Base-by-base conservation (phyloP, 2,797 vertebrate genomes). In the Tamandua tetradactyla region DNA sequence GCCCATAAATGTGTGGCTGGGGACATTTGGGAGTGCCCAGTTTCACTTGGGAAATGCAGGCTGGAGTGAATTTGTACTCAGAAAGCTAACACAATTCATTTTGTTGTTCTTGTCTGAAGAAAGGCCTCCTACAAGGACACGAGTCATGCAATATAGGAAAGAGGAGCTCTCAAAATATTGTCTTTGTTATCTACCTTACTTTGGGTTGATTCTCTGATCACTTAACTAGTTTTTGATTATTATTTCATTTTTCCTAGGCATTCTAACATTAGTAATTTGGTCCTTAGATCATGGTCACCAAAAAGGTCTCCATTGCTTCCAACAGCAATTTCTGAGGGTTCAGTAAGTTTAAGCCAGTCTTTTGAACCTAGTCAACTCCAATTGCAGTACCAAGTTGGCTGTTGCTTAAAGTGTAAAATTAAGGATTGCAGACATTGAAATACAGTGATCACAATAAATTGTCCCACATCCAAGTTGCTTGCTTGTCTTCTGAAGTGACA, bases 1-100 rank as follows among this genome's bases (percentile, higher is more conserved):
- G 4, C 42, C 14, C 69, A 20, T 59, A 27, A 80, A 11, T n/a
- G 23, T 68, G 1, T 76, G 55, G 17, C 61, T 62, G 3, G 20
- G 27, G 10, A 44, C 62, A 27, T 79, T 35, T 91, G 27, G 44
- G 61, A 84, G 37, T 68, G 20, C n/a, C 30, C 11, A 49, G 0
- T 89, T 93, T 79, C 61, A 79, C 0, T 0, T 89, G 42, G 37
- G 20, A 85, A 44, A 57, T 55, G 13, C 42, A 71, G 23, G 47
- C 52, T 82, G 3, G 11, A 37, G 68, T 61, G 59, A 79, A 27
- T 35, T 75, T 89, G 20, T 47, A 61, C 23, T 82, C 75, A 82
- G 13, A 85, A 89, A 90, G 40, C 32, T 94, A 75, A 66, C 37
- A 13, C 89, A 84, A 85, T 87, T 94, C 47, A 69, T 85, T 93